These are phyloP conservation scores for Acanthosepion pharaonis DNA, from an alignment of 2,888 invertebrate species.

Conservation along the genomic window DNA sequence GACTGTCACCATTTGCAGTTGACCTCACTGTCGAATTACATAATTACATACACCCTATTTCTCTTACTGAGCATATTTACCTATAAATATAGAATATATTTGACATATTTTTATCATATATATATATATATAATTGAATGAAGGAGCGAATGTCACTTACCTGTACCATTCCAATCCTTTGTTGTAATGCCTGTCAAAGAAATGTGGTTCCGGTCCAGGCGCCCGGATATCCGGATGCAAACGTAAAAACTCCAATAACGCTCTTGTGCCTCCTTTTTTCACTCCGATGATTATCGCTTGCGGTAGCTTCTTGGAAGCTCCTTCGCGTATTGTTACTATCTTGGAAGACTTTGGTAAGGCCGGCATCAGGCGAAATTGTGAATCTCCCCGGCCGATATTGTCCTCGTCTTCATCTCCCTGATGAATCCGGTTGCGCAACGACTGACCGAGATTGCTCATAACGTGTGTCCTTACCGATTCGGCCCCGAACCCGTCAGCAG, in stretches of 20 bases:
- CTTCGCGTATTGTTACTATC: conserved; percentile 35
- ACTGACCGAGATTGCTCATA: neutral
- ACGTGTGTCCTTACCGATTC: neutral
- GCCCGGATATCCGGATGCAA: conserved; percentile 92
- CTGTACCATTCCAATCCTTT: conserved; percentile 87
- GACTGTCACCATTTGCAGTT: no score
- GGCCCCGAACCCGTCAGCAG: neutral
- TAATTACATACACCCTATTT: no score
- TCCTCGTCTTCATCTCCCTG: neutral
- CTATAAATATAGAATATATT: no score
- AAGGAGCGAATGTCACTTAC: conserved; percentile 56
- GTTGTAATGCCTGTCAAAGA: conserved; percentile 84
- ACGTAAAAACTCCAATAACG: conserved; percentile 91
- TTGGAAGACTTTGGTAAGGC: neutral
- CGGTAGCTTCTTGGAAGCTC: conserved; percentile 78
- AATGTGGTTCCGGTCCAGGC: conserved; percentile 92
- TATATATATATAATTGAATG: neutral
- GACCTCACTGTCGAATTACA: no score
- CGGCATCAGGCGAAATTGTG: neutral
- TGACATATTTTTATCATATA: neutral
- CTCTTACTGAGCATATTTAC: no score
- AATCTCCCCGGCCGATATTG: no score
- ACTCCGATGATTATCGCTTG: conserved; percentile 94
- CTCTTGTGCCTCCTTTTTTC: conserved; percentile 94
- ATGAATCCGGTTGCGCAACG: neutral